Base-by-base conservation (phyloP, 2,113 vertebrate genomes). In the Artemisiospiza belli region DNA sequence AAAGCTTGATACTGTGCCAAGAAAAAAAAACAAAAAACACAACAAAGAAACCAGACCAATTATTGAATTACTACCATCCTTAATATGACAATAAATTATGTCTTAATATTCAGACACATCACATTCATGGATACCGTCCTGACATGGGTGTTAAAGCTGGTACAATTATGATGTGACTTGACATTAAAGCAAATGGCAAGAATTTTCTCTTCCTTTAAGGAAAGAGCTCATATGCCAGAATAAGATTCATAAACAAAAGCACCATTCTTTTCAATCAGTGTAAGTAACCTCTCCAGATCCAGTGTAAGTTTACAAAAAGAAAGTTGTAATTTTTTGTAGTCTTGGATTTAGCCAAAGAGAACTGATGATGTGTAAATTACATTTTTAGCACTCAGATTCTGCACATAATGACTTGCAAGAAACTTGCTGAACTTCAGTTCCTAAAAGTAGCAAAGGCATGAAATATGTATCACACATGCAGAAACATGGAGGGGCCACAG, bases 1-100 rank as follows among this genome's bases (percentile, higher is more conserved):
- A 99, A 98, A 93, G 99, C 99, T 97, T 99, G 99, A 94, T 96
- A 97, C 99, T 99, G 97, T 19, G 94, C 55, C 85, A 82, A 95
- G 89, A 72, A 31, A 95, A 95, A 95, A 74, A 78, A 93, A 46
- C 43, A 44, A 46, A 95, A 59, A 93, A 93, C 55, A 69, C 61
- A 86, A 84, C 51, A 79, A 47, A 83, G 81, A 93, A 72, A 64
- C 9, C 64, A 90, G 82, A 88, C n/a, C 47, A 86, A 87, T 95
- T 96, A 94, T n/a, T 94, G 64, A 80, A 87, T 83, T 75, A 86
- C 84, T 47, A 83, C n/a, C 41, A 51, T 87, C 55, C 55, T 87
- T 84, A 61, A 62, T 24, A 67, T 61, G 18, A 10, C n/a, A 87
- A 54, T 52, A 87, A 84, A 69, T 41, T 73, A 74, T 54, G 43